Evolutionary conservation across 2,888 invertebrate species (phyloP).

Genomic region (Rhamphomyia laevipes): DNA sequence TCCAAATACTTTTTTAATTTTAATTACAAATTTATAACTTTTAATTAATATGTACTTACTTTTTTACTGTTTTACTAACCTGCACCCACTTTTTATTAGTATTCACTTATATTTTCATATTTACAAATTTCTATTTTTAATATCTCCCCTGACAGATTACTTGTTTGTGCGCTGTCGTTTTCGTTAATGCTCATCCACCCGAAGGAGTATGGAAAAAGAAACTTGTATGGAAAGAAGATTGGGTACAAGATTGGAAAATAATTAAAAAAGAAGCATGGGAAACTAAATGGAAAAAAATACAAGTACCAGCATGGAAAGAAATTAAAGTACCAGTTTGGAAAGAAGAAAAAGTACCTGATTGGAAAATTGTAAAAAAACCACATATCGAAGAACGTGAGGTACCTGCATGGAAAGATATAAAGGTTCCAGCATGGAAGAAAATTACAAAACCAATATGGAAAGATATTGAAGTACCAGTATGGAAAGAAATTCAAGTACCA

Average conservation of each 20-base stretch:
- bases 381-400: constrained; percentile 58
- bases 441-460: constrained; percentile 42
- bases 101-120: no score
- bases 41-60: no score
- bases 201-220: constrained; percentile 72
- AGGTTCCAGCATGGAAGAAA: constrained; percentile 55
- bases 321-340: constrained; percentile 65
- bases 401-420: constrained; percentile 60
- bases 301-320: constrained; percentile 67
- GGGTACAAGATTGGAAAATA: constrained; percentile 56
- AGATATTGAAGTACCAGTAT: constrained; percentile 58
- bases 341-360: constrained; percentile 57
- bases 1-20: no score
- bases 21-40: no score
- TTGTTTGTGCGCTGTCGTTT: constrained; percentile 27
- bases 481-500: constrained; percentile 62
- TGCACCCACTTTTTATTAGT: no score
- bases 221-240: constrained; percentile 71
- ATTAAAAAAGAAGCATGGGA: constrained; percentile 65
- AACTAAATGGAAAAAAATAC: constrained; percentile 62
- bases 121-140: background rate
- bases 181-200: constrained; percentile 39
- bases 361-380: constrained; percentile 51
- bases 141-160: constrained; percentile 29
- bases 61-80: no score